Evolutionary conservation across 2,113 vertebrate genomes (phyloP).

Genomic region (Zosterops japonicus): DNA sequence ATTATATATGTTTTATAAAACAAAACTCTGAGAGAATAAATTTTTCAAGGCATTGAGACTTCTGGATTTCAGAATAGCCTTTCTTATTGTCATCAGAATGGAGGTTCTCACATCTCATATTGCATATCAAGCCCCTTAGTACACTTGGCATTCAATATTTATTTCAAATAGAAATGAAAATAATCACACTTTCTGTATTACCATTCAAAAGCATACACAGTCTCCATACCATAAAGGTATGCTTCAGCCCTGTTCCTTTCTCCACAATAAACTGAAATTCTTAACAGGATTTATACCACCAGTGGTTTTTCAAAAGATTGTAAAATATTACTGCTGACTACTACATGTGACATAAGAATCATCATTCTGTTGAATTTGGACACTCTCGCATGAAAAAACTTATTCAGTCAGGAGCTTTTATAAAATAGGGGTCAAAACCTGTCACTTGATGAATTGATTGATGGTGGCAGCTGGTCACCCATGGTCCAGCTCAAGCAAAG

Average conservation of each 20-base stretch:
- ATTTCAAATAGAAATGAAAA: background rate
- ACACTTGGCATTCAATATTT: background rate
- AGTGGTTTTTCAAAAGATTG: background rate
- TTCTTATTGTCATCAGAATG: background rate
- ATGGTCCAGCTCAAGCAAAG: background rate
- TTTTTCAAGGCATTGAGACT: slow-evolving; percentile 1
- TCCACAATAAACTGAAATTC: background rate
- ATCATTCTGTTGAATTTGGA: background rate
- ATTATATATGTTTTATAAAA: slow-evolving; percentile 54
- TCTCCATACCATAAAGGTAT: background rate
- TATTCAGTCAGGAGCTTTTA: background rate
- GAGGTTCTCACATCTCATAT: background rate
- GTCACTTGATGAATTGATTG: background rate
- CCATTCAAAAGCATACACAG: background rate
- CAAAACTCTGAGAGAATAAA: slow-evolving; percentile 13
- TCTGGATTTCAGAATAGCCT: background rate
- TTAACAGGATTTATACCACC: background rate
- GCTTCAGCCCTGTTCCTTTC: background rate
- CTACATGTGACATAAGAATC: background rate
- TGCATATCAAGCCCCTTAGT: background rate
- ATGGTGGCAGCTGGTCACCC: background rate
- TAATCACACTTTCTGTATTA: background rate
- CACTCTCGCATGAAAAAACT: background rate
- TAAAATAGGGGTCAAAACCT: background rate
- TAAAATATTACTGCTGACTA: background rate